Evolutionary conservation across 2,113 vertebrate species (phyloP).

Genomic region (Prionailurus bengalensis): DNA sequence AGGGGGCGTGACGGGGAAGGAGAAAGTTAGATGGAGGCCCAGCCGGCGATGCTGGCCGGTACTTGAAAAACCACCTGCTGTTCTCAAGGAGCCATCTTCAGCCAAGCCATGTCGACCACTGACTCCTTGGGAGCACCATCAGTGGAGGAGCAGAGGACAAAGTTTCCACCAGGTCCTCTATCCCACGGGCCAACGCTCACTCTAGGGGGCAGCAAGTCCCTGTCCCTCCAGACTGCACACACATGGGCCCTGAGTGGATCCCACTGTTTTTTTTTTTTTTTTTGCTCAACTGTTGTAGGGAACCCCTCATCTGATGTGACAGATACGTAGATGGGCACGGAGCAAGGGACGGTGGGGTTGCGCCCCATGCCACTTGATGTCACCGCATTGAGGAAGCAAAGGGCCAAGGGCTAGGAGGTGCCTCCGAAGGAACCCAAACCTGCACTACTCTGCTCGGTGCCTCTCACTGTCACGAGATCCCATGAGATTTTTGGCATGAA

Average conservation of each 20-base stretch:
- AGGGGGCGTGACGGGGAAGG: not conserved
- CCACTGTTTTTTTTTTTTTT: not conserved
- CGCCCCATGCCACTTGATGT: no score
- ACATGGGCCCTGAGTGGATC: not conserved
- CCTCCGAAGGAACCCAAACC: not conserved
- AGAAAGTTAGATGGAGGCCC: fast-evolving
- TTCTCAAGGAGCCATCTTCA: no score
- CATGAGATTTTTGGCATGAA: not conserved
- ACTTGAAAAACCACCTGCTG: not conserved
- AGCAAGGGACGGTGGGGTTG: fast-evolving
- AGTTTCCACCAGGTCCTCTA: not conserved
- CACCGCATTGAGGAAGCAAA: not conserved
- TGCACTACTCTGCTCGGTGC: not conserved
- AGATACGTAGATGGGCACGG: not conserved
- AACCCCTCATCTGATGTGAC: no score
- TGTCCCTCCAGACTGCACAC: not conserved
- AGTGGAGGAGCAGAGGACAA: fast-evolving
- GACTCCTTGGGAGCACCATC: no score
- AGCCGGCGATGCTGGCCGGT: fast-evolving
- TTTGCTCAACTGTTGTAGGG: not conserved
- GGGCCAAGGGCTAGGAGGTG: not conserved
- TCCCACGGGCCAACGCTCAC: not conserved
- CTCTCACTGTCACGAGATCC: not conserved
- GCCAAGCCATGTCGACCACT: not conserved
- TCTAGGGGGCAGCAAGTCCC: not conserved